phyloP scores from a whole-genome alignment of 1,140 invertebrate genomes.

The Macrocentrus cingulum region DNA sequence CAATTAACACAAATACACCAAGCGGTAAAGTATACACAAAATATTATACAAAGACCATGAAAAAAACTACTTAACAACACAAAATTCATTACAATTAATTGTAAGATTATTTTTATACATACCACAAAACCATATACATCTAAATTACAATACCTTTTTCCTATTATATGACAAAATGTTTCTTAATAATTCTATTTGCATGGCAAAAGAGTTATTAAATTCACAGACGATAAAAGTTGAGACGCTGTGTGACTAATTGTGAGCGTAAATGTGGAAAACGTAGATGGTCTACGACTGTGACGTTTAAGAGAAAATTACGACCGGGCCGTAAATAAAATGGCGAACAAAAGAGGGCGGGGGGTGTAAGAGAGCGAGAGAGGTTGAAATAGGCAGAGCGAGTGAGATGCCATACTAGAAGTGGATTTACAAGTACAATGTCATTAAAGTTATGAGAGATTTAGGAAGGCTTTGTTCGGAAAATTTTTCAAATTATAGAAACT shows the following conservation, averaged over 20 bases:
- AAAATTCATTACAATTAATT: too few relatives aligned
- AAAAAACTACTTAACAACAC: too few relatives aligned
- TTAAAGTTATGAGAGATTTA: background rate
- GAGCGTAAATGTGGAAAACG: background rate
- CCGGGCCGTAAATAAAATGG: conserved; percentile 6
- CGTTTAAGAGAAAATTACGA: conserved; percentile 4
- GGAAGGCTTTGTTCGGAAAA: background rate
- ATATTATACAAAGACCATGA: too few relatives aligned
- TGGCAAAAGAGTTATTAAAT: background rate
- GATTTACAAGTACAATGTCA: conserved; percentile 4
- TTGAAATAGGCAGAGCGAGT: background rate
- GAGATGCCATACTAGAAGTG: background rate
- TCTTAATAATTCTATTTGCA: background rate
- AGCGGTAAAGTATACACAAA: too few relatives aligned
- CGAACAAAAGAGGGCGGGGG: background rate
- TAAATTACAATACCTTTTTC: too few relatives aligned
- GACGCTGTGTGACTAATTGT: background rate
- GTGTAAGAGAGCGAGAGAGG: background rate
- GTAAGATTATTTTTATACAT: too few relatives aligned
- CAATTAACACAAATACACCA: too few relatives aligned
- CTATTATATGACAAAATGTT: background rate
- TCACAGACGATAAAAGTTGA: background rate
- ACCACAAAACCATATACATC: too few relatives aligned
- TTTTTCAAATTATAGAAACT: background rate
- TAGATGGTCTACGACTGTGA: background rate